Evolutionary conservation across 2,888 invertebrate genomes (phyloP).

Genomic region (Eilema sororculum): DNA sequence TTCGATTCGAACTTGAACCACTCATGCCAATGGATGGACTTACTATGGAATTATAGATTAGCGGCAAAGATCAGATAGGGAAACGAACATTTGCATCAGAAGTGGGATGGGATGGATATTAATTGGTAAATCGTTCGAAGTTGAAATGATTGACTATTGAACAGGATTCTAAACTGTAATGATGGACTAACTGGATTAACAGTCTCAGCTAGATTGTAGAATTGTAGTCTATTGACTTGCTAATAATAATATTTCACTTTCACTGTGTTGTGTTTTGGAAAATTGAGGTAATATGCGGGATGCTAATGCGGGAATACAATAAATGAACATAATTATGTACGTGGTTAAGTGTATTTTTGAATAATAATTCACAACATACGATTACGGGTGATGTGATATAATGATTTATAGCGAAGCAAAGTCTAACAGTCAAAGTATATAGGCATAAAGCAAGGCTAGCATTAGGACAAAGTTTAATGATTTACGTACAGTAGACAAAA

Average conservation of each 20-base stretch:
- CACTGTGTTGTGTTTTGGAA: not conserved
- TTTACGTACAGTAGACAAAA: too few species aligned
- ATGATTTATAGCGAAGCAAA: too few species aligned
- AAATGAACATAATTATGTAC: not conserved
- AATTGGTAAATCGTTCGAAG: not conserved
- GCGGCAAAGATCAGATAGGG: not conserved
- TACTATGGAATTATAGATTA: not conserved
- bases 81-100: not conserved
- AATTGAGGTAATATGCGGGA: not conserved
- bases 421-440: not conserved
- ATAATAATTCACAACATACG: too few species aligned
- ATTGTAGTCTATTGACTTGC: not conserved
- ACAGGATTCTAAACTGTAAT: too few species aligned
- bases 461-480: not conserved
- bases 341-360: not conserved
- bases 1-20: not conserved
- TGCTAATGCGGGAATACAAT: not conserved
- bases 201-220: not conserved
- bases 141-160: not conserved
- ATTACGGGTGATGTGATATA: too few species aligned
- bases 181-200: not conserved
- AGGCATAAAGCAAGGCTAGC: not conserved
- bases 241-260: not conserved
- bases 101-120: not conserved
- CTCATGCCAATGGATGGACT: not conserved